Base-by-base conservation (phyloP, 2,113 vertebrate species). In the Aythya baeri region DNA sequence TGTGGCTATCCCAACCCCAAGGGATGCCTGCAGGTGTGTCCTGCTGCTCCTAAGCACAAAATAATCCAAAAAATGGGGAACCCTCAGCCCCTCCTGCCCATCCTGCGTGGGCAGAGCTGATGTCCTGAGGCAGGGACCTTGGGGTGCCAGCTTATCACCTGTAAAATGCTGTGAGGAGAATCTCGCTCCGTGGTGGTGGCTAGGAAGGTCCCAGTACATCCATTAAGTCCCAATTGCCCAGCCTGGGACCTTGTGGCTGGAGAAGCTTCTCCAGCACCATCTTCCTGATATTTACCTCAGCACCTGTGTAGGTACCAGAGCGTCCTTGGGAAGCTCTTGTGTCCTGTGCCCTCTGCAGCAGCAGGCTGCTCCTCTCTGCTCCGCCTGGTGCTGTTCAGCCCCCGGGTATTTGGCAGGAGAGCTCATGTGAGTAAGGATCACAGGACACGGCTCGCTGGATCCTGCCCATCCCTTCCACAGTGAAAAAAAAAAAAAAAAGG, bases 371-470 rank as follows among this genome's bases (percentile, higher is more conserved):
- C 52, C 3, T 0, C 0, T 23, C 63, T 13, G 34, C 81, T 50
- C 41, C 13, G 83, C 50, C 36, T 13, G 25, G 13, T 0, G 57
- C 65, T 5, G 0, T 14, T 49, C 65, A 32, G 79, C 87, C 83
- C 67, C 52, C 0, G 52, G 80, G 49, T 9, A 0, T 78, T 46
- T 9, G 75, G 63, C 68, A 77, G 83, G 23, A 32, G 27, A 55
- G 46, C 88, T 86, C 88, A 94, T 74, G 91, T 94, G 91, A 94
- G 70, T 14, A 6, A 61, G 70, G 12, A 32, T 93, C 93, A 95
- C 89, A 91, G 88, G 95, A 92, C 68, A 16, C 1, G 0, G 38
- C 91, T 77, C 11, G 0, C 52, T 22, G 34, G 29, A 6, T 27
- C 75, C 57, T 29, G 49, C 58, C 63, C 31, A 0, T 27, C 27